Evolutionary conservation across 92 coral and sea anemone species (phyloP), one percentile per base, ranked within the genome.

Genomic region (Anthopleura xanthogrammica): DNA sequence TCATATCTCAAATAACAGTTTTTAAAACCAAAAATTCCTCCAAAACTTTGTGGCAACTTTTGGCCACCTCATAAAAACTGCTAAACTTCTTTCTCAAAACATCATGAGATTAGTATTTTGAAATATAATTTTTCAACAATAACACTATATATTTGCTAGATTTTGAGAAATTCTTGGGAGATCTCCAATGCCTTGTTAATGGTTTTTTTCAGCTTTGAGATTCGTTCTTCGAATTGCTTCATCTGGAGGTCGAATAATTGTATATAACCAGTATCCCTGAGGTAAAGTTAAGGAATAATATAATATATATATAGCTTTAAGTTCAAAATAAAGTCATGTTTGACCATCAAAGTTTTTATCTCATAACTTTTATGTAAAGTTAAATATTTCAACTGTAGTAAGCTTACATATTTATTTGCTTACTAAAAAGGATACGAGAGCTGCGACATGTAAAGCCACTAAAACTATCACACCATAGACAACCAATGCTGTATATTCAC

Each of bases 251-350:
- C 92, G 88, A 41, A 95, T 82, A 54, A 94, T 92, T 82, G 90
- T 89, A 86, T 85, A 95, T 10, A 95, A 41, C 98, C 98, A 95
- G 73, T 92, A 95, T 50, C 90, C 96, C 98, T 95, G 88, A 72
- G 11, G 40, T 41, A 7, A 24, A 12, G 95, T 93, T 74, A 95
- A 93, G 98, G 92, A 87, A 83, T 20, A 83, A 22, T 16, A 22
- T 16, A 11, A 50, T 29, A 29, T 29, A 29, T 29, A 29, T 29
- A 29, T 29, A 29, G 36, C 36, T 29, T 29, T 29, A 29, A 29
- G 36, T 29, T 1, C 36, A 29, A 29, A 29, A 29, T 29, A 29
- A 29, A 29, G 36, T 29, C 36, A 29, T 29, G 36, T 29, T 29
- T 1, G 36, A 29, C 36, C 36, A 29, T n/a, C n/a, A n/a, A n/a